These are phyloP conservation scores for Sesia apiformis DNA, from an alignment of 2,888 invertebrate genomes.

Conservation along the genomic window DNA sequence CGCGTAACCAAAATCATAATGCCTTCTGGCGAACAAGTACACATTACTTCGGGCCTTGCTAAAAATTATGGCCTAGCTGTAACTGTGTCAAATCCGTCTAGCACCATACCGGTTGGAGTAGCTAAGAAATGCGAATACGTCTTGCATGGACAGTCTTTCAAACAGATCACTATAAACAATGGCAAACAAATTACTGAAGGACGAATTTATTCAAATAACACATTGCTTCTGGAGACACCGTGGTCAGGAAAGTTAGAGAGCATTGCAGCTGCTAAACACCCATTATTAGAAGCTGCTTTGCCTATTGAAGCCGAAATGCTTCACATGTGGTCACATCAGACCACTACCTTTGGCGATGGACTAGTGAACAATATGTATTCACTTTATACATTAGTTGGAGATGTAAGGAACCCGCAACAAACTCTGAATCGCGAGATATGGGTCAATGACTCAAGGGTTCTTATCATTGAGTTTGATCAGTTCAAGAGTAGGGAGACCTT, in stretches of 20 bases:
- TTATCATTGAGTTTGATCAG: slow-evolving; percentile 95
- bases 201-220: slow-evolving; percentile 84
- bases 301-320: slow-evolving; percentile 93
- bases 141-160: slow-evolving; percentile 77
- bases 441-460: slow-evolving; percentile 92
- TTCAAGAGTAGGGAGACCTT: slow-evolving; percentile 92
- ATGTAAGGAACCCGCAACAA: slow-evolving; percentile 89
- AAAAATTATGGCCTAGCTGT: slow-evolving; percentile 85
- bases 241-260: slow-evolving; percentile 84
- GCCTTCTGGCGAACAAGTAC: slow-evolving; percentile 93
- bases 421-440: slow-evolving; percentile 87
- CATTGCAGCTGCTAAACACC: slow-evolving; percentile 86
- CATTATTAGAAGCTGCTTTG: slow-evolving; percentile 85
- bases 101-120: slow-evolving; percentile 69
- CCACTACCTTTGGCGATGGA: slow-evolving; percentile 83
- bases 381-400: slow-evolving; percentile 86
- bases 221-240: slow-evolving; percentile 82
- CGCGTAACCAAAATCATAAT: slow-evolving; percentile 89
- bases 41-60: slow-evolving; percentile 84
- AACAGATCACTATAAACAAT: slow-evolving; percentile 80
- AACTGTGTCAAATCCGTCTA: slow-evolving; percentile 76
- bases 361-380: slow-evolving; percentile 87
- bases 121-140: slow-evolving; percentile 75
- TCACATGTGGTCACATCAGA: slow-evolving; percentile 91
- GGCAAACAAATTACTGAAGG: slow-evolving; percentile 83